These are phyloP conservation scores for Pyralis farinalis DNA, from an alignment of 2,888 invertebrate genomes.

Conservation along the genomic window DNA sequence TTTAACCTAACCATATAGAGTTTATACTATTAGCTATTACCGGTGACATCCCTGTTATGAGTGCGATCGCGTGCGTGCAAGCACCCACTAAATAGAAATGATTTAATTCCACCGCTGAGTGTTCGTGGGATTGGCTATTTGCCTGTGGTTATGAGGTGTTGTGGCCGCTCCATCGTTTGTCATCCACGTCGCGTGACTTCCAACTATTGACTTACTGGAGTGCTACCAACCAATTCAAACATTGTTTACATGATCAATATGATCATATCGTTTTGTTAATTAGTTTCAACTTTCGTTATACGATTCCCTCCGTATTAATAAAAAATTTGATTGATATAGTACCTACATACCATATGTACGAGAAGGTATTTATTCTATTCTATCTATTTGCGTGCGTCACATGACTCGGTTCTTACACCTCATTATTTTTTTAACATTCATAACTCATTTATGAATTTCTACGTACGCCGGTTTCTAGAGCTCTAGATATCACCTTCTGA, in stretches of 20 bases:
- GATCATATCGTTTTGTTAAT: background rate
- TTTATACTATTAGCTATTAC: too few relatives aligned
- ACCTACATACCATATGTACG: too few relatives aligned
- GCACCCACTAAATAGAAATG: background rate
- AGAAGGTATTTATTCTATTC: too few relatives aligned
- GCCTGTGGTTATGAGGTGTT: conserved; percentile 1
- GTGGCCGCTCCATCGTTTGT: conserved; percentile 29
- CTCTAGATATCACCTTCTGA: too few relatives aligned
- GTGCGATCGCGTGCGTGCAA: background rate
- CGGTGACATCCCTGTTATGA: too few relatives aligned
- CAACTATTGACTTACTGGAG: conserved; percentile 71
- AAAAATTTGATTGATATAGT: too few relatives aligned
- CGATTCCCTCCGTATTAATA: background rate
- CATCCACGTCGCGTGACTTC: conserved; percentile 64
- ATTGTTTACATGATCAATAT: conserved; percentile 22
- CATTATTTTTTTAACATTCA: too few relatives aligned
- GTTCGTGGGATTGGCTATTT: background rate
- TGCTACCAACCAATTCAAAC: conserved; percentile 52
- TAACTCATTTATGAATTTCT: too few relatives aligned
- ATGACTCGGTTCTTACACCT: too few relatives aligned
- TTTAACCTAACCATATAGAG: too few relatives aligned
- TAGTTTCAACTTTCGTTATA: background rate
- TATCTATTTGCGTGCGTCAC: too few relatives aligned
- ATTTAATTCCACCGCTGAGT: background rate
- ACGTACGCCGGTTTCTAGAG: too few relatives aligned